Evolutionary conservation across 1,140 invertebrate species (phyloP), one percentile per base, ranked within the genome.

Genomic region (Drosophila arizonae): DNA sequence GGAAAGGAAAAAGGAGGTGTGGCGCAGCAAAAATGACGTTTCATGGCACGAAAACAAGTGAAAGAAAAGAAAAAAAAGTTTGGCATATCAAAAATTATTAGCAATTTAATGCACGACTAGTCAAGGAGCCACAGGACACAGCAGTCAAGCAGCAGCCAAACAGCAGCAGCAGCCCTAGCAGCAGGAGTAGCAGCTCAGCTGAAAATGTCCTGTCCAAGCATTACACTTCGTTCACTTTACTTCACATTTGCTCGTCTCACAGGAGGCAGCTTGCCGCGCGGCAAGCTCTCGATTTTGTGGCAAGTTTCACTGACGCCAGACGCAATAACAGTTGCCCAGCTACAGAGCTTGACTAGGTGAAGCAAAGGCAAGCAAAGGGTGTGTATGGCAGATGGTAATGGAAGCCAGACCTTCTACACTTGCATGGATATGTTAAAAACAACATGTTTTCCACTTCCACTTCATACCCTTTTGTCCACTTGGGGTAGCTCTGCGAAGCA

Each of bases 91-190:
- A 86, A 86, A 86, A 77, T 81, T 87, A 86, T 86, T 87, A 86
- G 82, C 82, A 87, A 86, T 86, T 86, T 87, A 87, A 87, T 86
- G 82, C 82, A 86, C 82, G 82, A 87, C 82, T 87, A 86, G 81
- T 74, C 81, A 85, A 30, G 26, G 15, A 45, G 43, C 43, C 43
- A 36, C 5, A 36, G 33, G 33, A 36, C 10, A 36, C 10, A 36
- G 33, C 33, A 36, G 33, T 10, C 33, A 36, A 17, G 17, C 17
- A 36, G 33, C 10, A 79, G 46, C 30, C 60, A 50, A 46, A 48
- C 58, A 61, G 43, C 54, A 26, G 9, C 10, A 45, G 39, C 4
- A 41, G 11, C 33, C 15, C 13, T 28, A 33, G 46, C 26, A 17
- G 41, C 26, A 9, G 46, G 26, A 17, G 41, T 13, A 5, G 13